Base-by-base conservation (phyloP, 2,113 vertebrate species). In the Acrocephalus arundinaceus region DNA sequence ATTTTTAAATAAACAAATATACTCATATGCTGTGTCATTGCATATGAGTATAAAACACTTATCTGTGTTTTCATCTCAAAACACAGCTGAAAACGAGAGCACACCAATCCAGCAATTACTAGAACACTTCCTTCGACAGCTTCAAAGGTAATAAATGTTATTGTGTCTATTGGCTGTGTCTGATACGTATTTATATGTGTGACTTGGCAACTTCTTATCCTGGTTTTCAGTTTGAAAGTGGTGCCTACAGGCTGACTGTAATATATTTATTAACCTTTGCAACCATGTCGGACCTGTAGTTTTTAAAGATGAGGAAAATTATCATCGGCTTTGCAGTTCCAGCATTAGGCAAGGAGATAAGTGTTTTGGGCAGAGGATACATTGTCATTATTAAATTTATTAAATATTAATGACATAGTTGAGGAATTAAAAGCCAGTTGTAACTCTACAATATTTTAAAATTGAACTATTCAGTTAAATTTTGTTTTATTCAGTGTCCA, bases 41-140 rank as follows among this genome's bases (percentile, higher is more conserved):
- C 13, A 35, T 35, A 35, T 35, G 35, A 35, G 35, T 35, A 35
- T 35, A 35, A 35, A 35, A 35, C 35, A 31, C 52, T 80, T 67
- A 41, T 3, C 37, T 48, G 8, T 81, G 22, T 71, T 46, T 97
- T 79, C 35, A 14, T 93, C 93, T 93, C 96, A 30, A 78, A 74
- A 93, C 71, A 33, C 96, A 98, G 94, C 97, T 98, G 99, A 99
- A 96, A 99, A 97, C 28, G 99, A 99, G 94, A 99, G 98, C 72
- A 99, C 99, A 3, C 99, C 99, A 1, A 98, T 99, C 35, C 99
- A 99, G 87, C 99, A 99, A 37, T 98, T 99, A 41, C 96, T 99
- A 25, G 99, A 99, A 79, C 99, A 99, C 94, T 99, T 99, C 85
- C 97, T 99, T 81, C 98, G 99, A 31, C 99, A 99, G 96, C 97